Conservation (phyloP, 2,113 vertebrate genomes). For the Isichthys henryi region DNA sequence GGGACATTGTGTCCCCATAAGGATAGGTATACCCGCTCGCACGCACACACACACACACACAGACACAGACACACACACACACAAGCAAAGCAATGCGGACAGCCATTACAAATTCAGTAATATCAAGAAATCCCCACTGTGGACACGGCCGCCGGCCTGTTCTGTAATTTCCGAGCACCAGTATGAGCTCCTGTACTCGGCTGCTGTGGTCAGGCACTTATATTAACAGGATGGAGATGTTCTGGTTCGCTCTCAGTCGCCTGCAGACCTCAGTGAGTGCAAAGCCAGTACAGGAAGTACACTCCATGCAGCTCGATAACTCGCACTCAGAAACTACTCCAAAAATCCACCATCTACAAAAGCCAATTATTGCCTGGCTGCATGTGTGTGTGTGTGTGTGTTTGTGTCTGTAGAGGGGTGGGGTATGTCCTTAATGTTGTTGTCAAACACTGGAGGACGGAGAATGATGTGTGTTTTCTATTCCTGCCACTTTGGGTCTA, state of each 20-base stretch:
- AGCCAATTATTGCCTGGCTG: background rate
- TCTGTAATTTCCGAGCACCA: background rate
- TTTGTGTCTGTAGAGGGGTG: background rate
- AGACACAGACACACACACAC: background rate
- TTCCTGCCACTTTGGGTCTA: conserved; percentile 65
- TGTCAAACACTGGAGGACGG: conserved; percentile 69
- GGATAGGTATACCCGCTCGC: too few relatives aligned
- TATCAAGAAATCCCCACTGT: background rate
- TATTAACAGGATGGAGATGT: background rate
- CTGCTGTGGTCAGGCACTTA: background rate
- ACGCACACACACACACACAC: too few relatives aligned
- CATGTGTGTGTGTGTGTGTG: background rate
- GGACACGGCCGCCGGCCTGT: background rate
- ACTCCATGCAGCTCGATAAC: background rate
- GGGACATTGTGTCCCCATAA: too few relatives aligned
- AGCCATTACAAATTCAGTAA: background rate
- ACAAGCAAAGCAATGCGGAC: background rate
- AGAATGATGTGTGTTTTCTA: conserved; percentile 56
- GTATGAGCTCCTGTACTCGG: background rate
- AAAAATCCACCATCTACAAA: background rate
- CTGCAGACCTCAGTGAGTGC: background rate
- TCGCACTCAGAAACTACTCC: background rate
- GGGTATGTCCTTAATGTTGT: conserved; percentile 59
- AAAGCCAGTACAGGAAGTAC: background rate
- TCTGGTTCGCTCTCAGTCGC: background rate